Conservation (phyloP, 2,888 invertebrate species). For the Tetragonula carbonaria region DNA sequence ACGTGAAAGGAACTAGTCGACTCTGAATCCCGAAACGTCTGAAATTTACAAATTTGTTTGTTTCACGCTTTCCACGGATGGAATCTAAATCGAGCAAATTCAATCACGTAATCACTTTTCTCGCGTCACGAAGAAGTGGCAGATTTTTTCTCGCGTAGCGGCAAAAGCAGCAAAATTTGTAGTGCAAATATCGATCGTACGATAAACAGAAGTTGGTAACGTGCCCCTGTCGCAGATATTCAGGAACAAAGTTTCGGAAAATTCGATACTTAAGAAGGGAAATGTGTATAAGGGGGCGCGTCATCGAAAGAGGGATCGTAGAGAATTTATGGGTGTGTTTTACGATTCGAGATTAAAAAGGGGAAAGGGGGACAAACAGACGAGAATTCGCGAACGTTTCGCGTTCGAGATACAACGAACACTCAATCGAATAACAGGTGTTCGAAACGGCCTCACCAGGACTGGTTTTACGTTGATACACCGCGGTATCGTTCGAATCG, state of each 20-base stretch:
- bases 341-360: neutral
- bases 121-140: too few species aligned
- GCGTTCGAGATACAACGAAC: slow-evolving; percentile 7
- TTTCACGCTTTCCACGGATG: too few species aligned
- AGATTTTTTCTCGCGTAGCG: too few species aligned
- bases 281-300: neutral
- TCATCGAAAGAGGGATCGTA: neutral
- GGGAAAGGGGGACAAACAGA: neutral
- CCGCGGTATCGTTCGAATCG: neutral
- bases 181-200: neutral
- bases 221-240: neutral
- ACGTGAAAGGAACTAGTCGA: too few species aligned
- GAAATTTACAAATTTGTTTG: too few species aligned
- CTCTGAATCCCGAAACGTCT: too few species aligned
- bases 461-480: slow-evolving; percentile 16
- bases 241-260: neutral
- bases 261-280: neutral
- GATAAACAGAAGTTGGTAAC: neutral
- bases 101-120: too few species aligned
- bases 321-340: neutral
- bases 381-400: slow-evolving; percentile 4
- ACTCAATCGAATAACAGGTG: slow-evolving; percentile 30
- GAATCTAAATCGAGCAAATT: too few species aligned
- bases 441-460: slow-evolving; percentile 8
- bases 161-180: too few species aligned